phyloP scores from a whole-genome alignment of 2,888 invertebrate genomes.

The Abrostola tripartita region DNA sequence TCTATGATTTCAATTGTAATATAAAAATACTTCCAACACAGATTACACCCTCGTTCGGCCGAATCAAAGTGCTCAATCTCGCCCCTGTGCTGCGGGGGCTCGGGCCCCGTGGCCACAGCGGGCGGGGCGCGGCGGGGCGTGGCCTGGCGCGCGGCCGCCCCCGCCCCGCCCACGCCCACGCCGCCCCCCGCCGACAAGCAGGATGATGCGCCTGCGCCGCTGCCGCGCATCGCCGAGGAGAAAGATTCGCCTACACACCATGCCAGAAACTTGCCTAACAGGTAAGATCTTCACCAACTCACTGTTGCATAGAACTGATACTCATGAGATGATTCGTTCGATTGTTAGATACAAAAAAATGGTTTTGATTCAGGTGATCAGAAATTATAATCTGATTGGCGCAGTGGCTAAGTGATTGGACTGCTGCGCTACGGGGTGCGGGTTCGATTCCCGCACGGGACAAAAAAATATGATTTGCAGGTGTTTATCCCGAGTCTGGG shows the following conservation, averaged over 20 bases:
- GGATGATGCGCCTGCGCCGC: constrained; percentile 84
- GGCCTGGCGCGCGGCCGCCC: constrained; percentile 72
- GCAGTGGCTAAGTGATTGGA: no score
- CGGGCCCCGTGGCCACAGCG: constrained; percentile 77
- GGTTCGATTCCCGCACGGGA: no score
- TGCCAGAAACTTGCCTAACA: constrained; percentile 70
- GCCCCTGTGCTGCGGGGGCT: constrained; percentile 91
- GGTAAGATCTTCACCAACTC: constrained; percentile 54
- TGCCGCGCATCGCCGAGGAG: constrained; percentile 96
- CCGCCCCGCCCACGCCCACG: constrained; percentile 74
- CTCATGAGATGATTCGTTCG: no score
- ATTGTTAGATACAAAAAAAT: no score
- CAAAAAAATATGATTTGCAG: no score
- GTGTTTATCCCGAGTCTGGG: no score
- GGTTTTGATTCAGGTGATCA: no score
- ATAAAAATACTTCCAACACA: constrained; percentile 2
- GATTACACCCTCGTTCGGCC: constrained; percentile 95
- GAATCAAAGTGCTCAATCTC: constrained; percentile 95
- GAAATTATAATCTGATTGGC: no score
- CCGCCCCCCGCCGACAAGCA: constrained; percentile 78
- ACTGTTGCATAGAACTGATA: no score
- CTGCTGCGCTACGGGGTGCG: no score
- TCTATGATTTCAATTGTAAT: not conserved
- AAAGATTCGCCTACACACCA: constrained; percentile 93
- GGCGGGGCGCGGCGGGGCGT: constrained; percentile 67